Base-by-base conservation (phyloP, 2,888 invertebrate species). In the Xestia sexstrigata region DNA sequence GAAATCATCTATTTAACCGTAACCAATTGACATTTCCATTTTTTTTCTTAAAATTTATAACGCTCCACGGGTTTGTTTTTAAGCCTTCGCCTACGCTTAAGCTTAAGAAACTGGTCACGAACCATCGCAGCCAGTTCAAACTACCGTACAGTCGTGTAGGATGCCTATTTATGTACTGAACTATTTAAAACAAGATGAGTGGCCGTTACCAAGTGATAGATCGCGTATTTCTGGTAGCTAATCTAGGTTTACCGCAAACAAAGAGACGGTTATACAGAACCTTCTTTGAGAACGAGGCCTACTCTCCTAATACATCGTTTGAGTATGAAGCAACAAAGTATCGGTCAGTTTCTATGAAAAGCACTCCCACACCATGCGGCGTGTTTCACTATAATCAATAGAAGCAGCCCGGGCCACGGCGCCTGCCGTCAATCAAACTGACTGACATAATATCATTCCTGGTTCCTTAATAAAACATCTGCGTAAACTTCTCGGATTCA, bases 1-100 rank as follows among this genome's bases (percentile, higher is more conserved):
- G 95, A 94, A 94, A 95, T 93, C 93, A 92, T 95, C 95, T 94
- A 95, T 95, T 94, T 91, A 87, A 92, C 92, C 95, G 94, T 93
- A 92, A 93, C 95, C 89, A 94, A 95, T 93, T 90, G 87, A 91
- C 93, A 94, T 94, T 93, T 93, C 90, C 91, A 93, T 94, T 93
- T 82, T 82, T 85, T 88, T 90, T 91, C 89, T 87, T 60, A 17
- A 84, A n/a, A 90, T 90, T 91, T 91, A 89, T 91, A 90, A 90
- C 84, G 89, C 89, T 90, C 83, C 86, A 88, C 88, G 82, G 90
- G 91, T 92, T 92, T 91, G 92, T 93, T 93, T 93, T 92, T 84
- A 86, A 89, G 89, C 84, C 88, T 82, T 89, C 92, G 91, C 92
- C 92, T 91, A 92, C 92, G 91, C 92, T 71, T 67, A 67, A 82